phyloP scores from a whole-genome alignment of 2,113 vertebrate genomes.

The Indicator indicator region DNA sequence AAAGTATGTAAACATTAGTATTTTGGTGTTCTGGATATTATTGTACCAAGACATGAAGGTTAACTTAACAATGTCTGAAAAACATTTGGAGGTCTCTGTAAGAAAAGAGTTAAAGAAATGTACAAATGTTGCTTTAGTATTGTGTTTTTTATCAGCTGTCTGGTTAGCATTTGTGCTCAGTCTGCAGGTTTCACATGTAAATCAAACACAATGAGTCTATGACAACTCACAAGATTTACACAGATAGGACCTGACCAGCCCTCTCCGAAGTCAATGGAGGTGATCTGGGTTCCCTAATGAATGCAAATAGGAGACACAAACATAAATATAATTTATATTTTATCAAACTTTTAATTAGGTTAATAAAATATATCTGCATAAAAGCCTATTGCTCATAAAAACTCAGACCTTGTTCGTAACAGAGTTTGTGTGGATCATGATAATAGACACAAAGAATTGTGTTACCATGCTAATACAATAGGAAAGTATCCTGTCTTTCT shows the following conservation, averaged over 20 bases:
- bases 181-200: constrained; percentile 66
- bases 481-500: constrained; percentile 44
- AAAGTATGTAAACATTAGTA: background rate
- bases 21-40: background rate
- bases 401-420: background rate
- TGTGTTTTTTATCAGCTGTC: constrained; percentile 66
- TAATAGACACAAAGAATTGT: constrained; percentile 50
- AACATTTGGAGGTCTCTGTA: constrained; percentile 19
- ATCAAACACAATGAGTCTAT: constrained; percentile 56
- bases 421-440: background rate
- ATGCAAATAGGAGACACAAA: constrained; percentile 42
- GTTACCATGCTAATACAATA: constrained; percentile 64
- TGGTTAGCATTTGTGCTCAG: constrained; percentile 70
- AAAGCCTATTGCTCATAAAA: constrained; percentile 46
- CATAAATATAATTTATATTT: constrained; percentile 58
- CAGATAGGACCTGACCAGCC: constrained; percentile 52
- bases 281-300: constrained; percentile 49
- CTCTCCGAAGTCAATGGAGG: constrained; percentile 42
- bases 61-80: constrained; percentile 28
- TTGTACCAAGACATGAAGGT: background rate
- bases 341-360: constrained; percentile 64
- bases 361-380: constrained; percentile 57
- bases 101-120: constrained; percentile 50
- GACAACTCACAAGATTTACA: constrained; percentile 60
- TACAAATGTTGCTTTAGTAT: background rate